Evolutionary conservation across 2,888 invertebrate species (phyloP), one percentile per base, ranked within the genome.

Genomic region (Parnassius apollo): DNA sequence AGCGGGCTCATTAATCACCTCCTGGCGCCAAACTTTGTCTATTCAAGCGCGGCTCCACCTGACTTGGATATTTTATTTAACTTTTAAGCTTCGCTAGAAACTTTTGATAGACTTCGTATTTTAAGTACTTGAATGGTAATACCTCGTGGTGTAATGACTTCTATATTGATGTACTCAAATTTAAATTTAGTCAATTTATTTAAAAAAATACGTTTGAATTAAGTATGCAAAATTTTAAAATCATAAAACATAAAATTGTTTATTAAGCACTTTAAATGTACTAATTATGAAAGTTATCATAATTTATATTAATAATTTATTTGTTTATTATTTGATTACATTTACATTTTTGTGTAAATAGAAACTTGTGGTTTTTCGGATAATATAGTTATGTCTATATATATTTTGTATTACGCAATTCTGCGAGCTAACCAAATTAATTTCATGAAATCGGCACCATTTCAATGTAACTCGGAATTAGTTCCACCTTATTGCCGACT

Each of bases 401-500:
- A 35, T 35, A 35, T 35, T 35, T 7, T 35, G 35, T 35, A 35
- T 7, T 35, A 35, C 7, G 35, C 46, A 25, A 46, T 48, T 18
- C 50, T 42, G 46, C 61, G 52, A 61, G 54, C 55, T 42, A 48
- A 35, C 52, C 48, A 60, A 67, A 67, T 70, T 70, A 70, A 73
- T 74, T 67, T 76, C 75, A 77, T 77, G 75, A 76, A 68, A 68
- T 55, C 65, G 75, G 73, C 69, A 71, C 80, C 80, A 82, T 87
- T 86, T 84, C 84, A 86, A 85, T 85, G 85, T 80, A 83, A 81
- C 80, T 80, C 82, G 68, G 86, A 89, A 91, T 91, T 91, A 91
- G 91, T 91, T 91, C 89, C 87, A 88, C 88, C 90, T 90, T 90
- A 91, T 91, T 88, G 90, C 90, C 85, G 85, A 81, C 86, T 90